phyloP scores from a whole-genome alignment of 2,797 vertebrate genomes.

The Yasuhikotakia modesta region DNA sequence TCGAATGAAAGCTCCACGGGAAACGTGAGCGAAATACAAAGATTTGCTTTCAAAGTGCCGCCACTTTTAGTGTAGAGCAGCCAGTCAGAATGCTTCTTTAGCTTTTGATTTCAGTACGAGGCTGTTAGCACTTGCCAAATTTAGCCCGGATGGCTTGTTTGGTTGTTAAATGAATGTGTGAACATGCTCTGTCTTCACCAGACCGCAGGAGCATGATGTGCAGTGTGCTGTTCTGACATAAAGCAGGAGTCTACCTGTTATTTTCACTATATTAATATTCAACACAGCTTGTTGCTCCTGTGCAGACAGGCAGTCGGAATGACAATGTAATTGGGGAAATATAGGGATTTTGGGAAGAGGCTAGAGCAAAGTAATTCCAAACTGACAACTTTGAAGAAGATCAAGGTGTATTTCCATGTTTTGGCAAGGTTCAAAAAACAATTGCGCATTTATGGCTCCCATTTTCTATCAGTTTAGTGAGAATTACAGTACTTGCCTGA shows the following conservation, averaged over 20 bases:
- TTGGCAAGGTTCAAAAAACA: conserved; percentile 50
- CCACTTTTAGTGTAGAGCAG: conserved; percentile 26
- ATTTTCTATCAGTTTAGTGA: conserved; percentile 41
- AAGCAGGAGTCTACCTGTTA: conserved; percentile 48
- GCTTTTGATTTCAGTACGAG: conserved; percentile 53
- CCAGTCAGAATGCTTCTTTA: conserved; percentile 31
- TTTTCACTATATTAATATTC: conserved; percentile 47
- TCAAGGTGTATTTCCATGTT: conserved; percentile 54
- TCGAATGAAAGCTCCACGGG: conserved; percentile 48
- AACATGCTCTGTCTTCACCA: conserved; percentile 42
- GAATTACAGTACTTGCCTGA: conserved; percentile 37
- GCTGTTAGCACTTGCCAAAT: conserved; percentile 31
- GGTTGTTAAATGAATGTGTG: conserved; percentile 45
- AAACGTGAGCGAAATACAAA: conserved; percentile 57
- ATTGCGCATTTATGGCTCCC: conserved; percentile 28
- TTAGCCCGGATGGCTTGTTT: conserved; percentile 30
- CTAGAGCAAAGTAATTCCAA: conserved; percentile 50
- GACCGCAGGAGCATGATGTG: conserved; percentile 31
- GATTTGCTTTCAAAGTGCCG: conserved; percentile 34
- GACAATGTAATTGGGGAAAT: conserved; percentile 57
- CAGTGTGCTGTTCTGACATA: conserved; percentile 44
- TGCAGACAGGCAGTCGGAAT: conserved; percentile 49
- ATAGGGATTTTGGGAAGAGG: conserved; percentile 49
- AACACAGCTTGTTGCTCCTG: conserved; percentile 39
- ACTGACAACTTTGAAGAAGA: conserved; percentile 55